Base-by-base conservation (phyloP, 23 tunicate species). In the Ciona savignyi region DNA sequence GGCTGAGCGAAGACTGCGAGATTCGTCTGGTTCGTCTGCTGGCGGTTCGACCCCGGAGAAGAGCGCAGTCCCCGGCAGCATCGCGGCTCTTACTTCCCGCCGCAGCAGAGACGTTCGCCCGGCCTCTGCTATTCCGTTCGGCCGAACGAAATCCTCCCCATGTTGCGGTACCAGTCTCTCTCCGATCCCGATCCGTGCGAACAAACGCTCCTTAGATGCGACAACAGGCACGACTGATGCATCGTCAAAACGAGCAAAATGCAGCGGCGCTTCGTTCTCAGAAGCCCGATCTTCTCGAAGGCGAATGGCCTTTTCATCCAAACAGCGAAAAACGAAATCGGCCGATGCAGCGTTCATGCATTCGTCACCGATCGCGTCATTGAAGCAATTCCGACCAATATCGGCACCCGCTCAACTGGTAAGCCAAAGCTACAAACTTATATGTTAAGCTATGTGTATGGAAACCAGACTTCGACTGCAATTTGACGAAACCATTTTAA, bases 331-430 rank as follows among this genome's bases (percentile, higher is more conserved):
- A 63, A 73, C 80, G 23, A 88, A 77, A 68, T 88, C 96, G 22
- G 95, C 95, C 11, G 96, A 88, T 23, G 96, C 81, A 4, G 81
- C 67, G 26, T 65, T 76, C 61, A 23, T 77, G 1, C 30, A 67
- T 29, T 63, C 71, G 24, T 79, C 94, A 2, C 78, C 82, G 0
- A 49, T 76, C 32, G 26, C 80, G 1, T 35, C 83, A 2, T 48
- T 78, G 29, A 82, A 69, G 66, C 42, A 70, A 0, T 81, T 78
- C 65, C 80, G 96, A 21, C 80, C 96, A 9, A 81, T 77, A 33
- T 88, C 96, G 1, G 96, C 96, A 21, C 96, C 96, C 25, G 80
- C 83, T 1, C 80, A 74, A 2, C 73, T 66, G 80, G 96, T 88
- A 66, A 88, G 77, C 74, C 2, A 3, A 29, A 4, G 4, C 61